Evolutionary conservation across 2,797 vertebrate species (phyloP).

Genomic region (Etheostoma nigrum): DNA sequence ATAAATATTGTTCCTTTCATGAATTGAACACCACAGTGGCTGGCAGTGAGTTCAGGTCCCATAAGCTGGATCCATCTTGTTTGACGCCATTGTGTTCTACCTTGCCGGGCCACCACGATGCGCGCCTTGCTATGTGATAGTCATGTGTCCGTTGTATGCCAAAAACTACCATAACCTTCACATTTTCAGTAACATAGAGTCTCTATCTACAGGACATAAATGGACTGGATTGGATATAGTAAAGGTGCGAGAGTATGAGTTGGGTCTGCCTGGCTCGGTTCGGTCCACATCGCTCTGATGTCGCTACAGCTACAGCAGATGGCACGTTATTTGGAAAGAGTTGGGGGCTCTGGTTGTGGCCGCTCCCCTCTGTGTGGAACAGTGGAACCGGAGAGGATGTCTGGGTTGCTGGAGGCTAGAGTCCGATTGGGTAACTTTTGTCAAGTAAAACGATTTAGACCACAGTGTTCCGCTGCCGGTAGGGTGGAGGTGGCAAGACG

Average conservation of each 20-base stretch:
- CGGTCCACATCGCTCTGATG: slow-evolving; percentile 52
- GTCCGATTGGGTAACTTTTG: slow-evolving; percentile 51
- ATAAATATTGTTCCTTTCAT: slow-evolving; percentile 37
- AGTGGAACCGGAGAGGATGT: slow-evolving; percentile 64
- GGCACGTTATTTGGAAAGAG: slow-evolving; percentile 51
- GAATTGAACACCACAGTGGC: slow-evolving; percentile 64
- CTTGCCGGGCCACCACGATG: not conserved
- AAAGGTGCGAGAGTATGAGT: slow-evolving; percentile 45
- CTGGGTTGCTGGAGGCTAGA: slow-evolving; percentile 56
- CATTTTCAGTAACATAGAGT: slow-evolving; percentile 41
- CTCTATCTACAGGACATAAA: slow-evolving; percentile 76
- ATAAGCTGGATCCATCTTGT: slow-evolving; percentile 28
- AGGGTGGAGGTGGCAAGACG: slow-evolving; percentile 95
- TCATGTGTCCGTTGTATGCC: slow-evolving; percentile 1
- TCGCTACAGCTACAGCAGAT: slow-evolving; percentile 74
- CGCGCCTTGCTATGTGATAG: slow-evolving; percentile 32
- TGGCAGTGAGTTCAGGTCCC: slow-evolving; percentile 78
- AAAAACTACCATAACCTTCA: slow-evolving; percentile 20
- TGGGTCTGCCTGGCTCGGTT: slow-evolving; percentile 43
- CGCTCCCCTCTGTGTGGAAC: slow-evolving; percentile 49
- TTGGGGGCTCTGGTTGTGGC: slow-evolving; percentile 35
- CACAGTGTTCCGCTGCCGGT: slow-evolving; percentile 98
- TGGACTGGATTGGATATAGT: slow-evolving; percentile 51
- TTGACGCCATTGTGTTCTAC: slow-evolving; percentile 17
- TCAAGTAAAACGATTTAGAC: slow-evolving; percentile 85